Conservation (phyloP, 2,113 vertebrate species). For the Manacus vitellinus region DNA sequence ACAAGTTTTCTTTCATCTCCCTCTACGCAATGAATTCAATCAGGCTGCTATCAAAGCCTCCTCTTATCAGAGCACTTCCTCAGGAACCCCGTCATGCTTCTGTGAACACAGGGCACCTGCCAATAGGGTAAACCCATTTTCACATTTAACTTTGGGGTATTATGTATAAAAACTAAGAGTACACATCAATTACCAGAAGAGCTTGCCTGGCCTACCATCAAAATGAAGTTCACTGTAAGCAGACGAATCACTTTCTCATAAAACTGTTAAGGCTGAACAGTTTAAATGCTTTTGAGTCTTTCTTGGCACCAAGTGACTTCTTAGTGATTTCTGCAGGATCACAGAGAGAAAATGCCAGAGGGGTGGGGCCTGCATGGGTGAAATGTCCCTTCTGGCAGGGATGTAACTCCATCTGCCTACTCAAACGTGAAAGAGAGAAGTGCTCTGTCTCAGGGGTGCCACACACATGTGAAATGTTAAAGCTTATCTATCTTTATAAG, state of each 20-base stretch:
- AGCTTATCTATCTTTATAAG: no score
- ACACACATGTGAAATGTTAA: not conserved
- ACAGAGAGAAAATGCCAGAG: not conserved
- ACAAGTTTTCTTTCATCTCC: not conserved
- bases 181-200: not conserved
- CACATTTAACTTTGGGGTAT: not conserved
- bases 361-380: not conserved
- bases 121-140: conserved; percentile 38
- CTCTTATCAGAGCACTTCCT: not conserved
- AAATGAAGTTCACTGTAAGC: not conserved
- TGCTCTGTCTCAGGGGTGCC: not conserved
- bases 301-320: not conserved
- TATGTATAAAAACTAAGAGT: conserved; percentile 59
- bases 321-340: not conserved
- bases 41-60: not conserved
- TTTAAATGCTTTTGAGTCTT: not conserved
- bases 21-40: not conserved
- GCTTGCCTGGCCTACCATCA: not conserved
- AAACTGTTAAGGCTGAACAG: not conserved
- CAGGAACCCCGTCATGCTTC: not conserved
- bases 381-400: not conserved
- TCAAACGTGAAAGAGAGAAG: not conserved
- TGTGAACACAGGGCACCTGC: not conserved
- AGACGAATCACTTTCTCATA: not conserved
- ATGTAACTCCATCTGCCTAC: not conserved